Evolutionary conservation across 2,113 vertebrate genomes (phyloP).

Genomic region (Orthochromis indermauri): DNA sequence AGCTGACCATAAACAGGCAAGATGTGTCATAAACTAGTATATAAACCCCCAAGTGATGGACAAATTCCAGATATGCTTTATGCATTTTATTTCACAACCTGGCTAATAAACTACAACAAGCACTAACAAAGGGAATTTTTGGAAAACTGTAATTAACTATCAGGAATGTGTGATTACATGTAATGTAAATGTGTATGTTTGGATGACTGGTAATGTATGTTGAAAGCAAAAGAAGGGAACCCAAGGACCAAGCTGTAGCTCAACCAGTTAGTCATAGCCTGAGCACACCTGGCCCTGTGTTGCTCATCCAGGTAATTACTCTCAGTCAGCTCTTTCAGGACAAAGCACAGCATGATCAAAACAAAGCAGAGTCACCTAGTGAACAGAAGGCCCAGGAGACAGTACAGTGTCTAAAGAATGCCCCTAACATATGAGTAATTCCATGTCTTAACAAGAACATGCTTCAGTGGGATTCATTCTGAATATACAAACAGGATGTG

Average conservation of each 20-base stretch:
- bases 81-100: neutral
- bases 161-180: neutral
- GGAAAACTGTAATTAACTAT: neutral
- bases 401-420: neutral
- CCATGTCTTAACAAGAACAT: neutral
- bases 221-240: neutral
- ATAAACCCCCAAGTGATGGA: neutral
- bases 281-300: neutral
- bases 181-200: neutral
- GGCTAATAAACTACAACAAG: neutral
- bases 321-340: neutral
- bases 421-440: neutral
- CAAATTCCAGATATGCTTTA: neutral
- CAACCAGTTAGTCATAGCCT: neutral
- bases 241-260: neutral
- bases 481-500: neutral
- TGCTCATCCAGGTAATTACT: neutral
- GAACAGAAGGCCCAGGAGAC: neutral
- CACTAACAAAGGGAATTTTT: neutral
- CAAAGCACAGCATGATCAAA: neutral
- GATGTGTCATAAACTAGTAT: neutral
- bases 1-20: neutral
- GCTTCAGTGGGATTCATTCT: neutral
- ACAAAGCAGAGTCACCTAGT: neutral
- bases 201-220: neutral